phyloP scores from a whole-genome alignment of 1,140 invertebrate genomes.

The Drosophila lacertosa region DNA sequence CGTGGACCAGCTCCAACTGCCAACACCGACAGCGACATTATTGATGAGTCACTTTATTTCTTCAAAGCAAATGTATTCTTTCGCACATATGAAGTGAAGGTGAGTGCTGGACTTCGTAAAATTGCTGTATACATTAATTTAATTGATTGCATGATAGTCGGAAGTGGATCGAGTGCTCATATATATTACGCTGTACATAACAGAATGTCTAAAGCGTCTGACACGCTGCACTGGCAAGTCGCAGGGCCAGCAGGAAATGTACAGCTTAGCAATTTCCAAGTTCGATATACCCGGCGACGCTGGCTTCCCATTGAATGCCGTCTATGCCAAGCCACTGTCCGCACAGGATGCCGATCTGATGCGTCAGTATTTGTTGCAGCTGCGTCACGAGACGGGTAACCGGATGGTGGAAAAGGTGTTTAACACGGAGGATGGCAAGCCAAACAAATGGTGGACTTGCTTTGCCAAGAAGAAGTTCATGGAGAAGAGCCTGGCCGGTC shows the following conservation, averaged over 20 bases:
- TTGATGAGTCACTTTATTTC: conserved; percentile 98
- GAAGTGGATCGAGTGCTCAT: conserved; percentile 98
- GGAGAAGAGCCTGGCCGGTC: conserved; percentile 94
- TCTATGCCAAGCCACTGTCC: conserved; percentile 95
- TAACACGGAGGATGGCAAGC: conserved; percentile 94
- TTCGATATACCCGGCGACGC: conserved; percentile 98
- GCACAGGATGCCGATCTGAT: conserved; percentile 93
- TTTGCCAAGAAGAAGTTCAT: conserved; percentile 99
- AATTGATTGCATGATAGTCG: conserved; percentile 87
- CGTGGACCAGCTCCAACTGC: conserved; percentile 94
- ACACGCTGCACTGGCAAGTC: conserved; percentile 95
- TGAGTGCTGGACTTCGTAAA: conserved; percentile 74
- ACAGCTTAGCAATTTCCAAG: conserved; percentile 96
- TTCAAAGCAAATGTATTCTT: conserved; percentile 99
- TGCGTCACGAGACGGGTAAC: conserved; percentile 96
- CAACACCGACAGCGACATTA: conserved; percentile 93
- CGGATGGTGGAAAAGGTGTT: conserved; percentile 97
- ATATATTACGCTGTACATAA: conserved; percentile 99
- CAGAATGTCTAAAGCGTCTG: conserved; percentile 97
- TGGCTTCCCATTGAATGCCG: conserved; percentile 98
- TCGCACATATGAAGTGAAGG: conserved; percentile 99
- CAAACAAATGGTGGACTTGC: conserved; percentile 99
- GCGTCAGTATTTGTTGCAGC: conserved; percentile 96
- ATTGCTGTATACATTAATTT: background rate
- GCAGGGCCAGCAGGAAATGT: conserved; percentile 97